Evolutionary conservation across 2,113 vertebrate genomes (phyloP).

Genomic region (Noctilio leporinus): DNA sequence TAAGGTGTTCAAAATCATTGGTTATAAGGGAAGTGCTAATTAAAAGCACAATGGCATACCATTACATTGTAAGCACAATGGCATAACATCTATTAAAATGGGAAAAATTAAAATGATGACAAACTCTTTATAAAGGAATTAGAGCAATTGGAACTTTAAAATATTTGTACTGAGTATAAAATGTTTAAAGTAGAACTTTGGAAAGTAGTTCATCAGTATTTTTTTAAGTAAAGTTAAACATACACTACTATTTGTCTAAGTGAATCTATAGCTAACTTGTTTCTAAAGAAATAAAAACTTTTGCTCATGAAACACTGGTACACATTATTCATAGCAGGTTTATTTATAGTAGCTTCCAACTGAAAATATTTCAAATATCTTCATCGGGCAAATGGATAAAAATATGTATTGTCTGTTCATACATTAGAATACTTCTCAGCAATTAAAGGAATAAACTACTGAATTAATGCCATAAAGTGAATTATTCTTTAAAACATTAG

Average conservation of each 20-base stretch:
- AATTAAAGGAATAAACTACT: neutral
- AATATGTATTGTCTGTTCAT: neutral
- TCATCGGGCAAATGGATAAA: neutral
- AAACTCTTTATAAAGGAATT: neutral
- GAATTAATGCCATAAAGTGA: neutral
- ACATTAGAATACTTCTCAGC: neutral
- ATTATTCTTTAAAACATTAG: neutral
- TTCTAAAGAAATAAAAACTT: constrained; percentile 11
- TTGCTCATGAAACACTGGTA: neutral
- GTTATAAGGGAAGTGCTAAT: neutral
- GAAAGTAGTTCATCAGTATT: neutral
- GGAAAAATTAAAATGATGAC: neutral
- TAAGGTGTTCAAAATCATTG: neutral
- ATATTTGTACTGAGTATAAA: neutral
- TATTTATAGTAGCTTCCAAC: neutral
- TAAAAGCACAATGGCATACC: neutral
- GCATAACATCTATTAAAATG: neutral
- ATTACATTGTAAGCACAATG: neutral
- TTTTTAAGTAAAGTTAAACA: neutral
- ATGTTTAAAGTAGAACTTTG: neutral
- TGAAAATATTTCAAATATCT: neutral
- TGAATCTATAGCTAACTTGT: neutral
- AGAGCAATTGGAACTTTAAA: neutral
- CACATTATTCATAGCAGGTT: neutral
- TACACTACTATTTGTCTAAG: neutral